These are phyloP conservation scores for Yponomeuta malinellus DNA, from an alignment of 2,888 invertebrate genomes.

Conservation along the genomic window DNA sequence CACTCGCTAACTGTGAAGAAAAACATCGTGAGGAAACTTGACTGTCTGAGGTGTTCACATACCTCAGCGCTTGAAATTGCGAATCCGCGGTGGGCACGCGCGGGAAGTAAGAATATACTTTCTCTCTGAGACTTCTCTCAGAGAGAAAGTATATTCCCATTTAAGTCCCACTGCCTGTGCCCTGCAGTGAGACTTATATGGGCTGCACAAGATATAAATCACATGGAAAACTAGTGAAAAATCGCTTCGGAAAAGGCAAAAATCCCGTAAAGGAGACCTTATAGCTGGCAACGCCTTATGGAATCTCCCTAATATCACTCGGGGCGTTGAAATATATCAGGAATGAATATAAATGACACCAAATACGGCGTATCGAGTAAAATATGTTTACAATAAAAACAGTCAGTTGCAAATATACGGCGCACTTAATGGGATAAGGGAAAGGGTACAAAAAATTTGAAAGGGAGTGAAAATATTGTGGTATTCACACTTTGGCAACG, in stretches of 20 bases:
- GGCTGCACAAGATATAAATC: not conserved
- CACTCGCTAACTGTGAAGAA: no score
- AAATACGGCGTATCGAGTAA: conserved; percentile 32
- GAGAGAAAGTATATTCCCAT: no score
- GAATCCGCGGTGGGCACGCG: no score
- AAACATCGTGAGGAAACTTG: no score
- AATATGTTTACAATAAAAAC: conserved; percentile 17
- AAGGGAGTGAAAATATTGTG: not conserved
- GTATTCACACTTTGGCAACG: not conserved
- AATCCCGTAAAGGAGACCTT: not conserved
- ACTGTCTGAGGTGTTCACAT: no score
- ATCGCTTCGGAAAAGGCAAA: not conserved
- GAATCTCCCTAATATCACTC: not conserved
- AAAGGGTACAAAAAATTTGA: conserved; percentile 8
- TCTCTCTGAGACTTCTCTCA: no score
- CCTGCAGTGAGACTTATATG: no score
- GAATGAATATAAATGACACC: conserved; percentile 51
- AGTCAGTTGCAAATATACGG: conserved; percentile 10
- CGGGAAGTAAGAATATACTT: no score
- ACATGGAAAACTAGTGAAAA: not conserved
- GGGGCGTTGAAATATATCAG: conserved; percentile 33
- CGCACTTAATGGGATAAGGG: conserved; percentile 13
- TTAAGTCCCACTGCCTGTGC: no score
- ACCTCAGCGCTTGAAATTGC: no score
- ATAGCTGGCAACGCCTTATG: conserved; percentile 2